Evolutionary conservation across 2,797 vertebrate species (phyloP).

Genomic region (Betta splendens): DNA sequence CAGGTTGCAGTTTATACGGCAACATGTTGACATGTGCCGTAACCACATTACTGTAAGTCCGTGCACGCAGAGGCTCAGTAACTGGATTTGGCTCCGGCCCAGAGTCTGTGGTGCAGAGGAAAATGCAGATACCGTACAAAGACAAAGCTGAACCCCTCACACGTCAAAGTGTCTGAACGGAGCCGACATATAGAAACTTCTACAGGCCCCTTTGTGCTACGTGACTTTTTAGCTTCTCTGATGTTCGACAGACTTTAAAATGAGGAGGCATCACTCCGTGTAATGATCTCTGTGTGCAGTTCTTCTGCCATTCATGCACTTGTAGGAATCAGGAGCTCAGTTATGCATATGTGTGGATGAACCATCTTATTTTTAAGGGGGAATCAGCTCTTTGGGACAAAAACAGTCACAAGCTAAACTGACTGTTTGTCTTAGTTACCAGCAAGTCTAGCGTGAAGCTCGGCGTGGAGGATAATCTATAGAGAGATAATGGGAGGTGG

Average conservation of each 20-base stretch:
- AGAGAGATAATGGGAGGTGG: constrained; percentile 1
- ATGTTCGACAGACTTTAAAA: neutral
- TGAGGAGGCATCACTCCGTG: neutral
- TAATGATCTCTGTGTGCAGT: neutral
- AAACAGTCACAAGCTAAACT: constrained; percentile 10
- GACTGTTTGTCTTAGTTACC: constrained; percentile 45
- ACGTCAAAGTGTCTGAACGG: neutral
- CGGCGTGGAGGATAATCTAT: constrained; percentile 5
- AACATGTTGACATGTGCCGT: neutral
- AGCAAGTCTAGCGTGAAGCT: constrained; percentile 26
- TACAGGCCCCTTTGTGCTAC: neutral
- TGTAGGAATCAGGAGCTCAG: neutral
- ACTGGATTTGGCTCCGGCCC: neutral
- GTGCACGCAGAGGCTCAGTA: neutral
- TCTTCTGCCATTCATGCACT: neutral
- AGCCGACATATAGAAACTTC: neutral
- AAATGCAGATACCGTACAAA: neutral
- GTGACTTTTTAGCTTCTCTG: neutral
- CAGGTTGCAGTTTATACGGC: neutral
- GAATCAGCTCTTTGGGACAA: too few relatives aligned
- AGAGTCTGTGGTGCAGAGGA: neutral
- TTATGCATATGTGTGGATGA: neutral
- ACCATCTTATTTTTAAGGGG: neutral
- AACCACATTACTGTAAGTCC: neutral
- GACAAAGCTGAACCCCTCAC: neutral